Base-by-base conservation (phyloP, 2,888 invertebrate genomes). In the Adineta ricciae region DNA sequence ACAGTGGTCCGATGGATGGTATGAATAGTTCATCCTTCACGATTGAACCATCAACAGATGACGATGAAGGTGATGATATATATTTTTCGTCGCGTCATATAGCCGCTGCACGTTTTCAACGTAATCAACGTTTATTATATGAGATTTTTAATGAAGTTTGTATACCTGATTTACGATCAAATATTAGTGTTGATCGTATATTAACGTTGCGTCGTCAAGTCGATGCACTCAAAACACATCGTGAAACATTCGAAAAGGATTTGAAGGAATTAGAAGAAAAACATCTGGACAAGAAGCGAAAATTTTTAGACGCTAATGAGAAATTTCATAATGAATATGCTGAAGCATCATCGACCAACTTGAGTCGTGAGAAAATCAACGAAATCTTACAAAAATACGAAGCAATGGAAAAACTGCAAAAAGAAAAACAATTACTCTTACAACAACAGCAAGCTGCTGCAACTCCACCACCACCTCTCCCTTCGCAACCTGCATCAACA, bases 141-240 rank as follows among this genome's bases (percentile, higher is more conserved):
- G 98, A 99, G 90, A 96, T 99, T 88, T 97, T 99, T 91, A 96
- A 96, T 2, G 97, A 97, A 89, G 94, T 94, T 0, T 95, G 96
- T 0, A 97, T 99, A n/a, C 97, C 97, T 0, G 99, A 99, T 90
- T 96, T 97, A 0, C 93, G 98, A 8, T 96, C 96, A 5, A 96
- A 98, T 38, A 97, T 99, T 54, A 97, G 97, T 21, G 89, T 89
- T 36, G 88, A 88, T 1, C 88, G 91, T 73, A 96, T 98, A 96
- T 95, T 88, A 91, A 95, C 95, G 9, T 91, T 98, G 50, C 95
- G 96, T 89, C 93, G 96, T 87, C 97, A 98, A 92, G 97, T 97
- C 3, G 95, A 95, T 88, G 96, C 96, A 0, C 92, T 98, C 87
- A 96, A 96, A 2, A 96, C 96, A 95, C 97, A 97, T 91, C 88